A percentile compares a stretch with the other conserved stretches of the same genome.
These are phyloP conservation scores for Ctenicera cuprea DNA, from an alignment of 2,888 invertebrate genomes.

Conservation along the genomic window DNA sequence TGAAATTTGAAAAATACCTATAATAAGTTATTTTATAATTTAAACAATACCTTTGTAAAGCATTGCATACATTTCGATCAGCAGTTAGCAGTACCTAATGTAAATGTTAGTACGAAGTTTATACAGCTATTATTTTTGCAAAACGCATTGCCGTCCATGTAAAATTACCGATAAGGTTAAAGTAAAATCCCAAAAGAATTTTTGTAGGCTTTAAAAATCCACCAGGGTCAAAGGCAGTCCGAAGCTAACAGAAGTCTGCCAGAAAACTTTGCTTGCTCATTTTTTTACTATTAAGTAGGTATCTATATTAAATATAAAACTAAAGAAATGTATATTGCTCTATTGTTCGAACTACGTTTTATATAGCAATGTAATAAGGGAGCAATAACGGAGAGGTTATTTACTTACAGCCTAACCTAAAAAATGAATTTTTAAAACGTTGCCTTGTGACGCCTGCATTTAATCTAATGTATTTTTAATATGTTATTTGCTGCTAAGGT, in stretches of 20 bases:
- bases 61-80: not conserved
- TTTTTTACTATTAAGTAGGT: slow-evolving; percentile 3
- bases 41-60: no score
- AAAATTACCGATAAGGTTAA: slow-evolving; percentile 18
- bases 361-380: slow-evolving; percentile 20
- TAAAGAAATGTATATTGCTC: not conserved
- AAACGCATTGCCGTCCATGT: slow-evolving; percentile 41
- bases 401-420: slow-evolving; percentile 8
- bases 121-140: slow-evolving; percentile 9
- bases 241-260: not conserved
- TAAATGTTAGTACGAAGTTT: not conserved
- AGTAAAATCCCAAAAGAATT: not conserved
- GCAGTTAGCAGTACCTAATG: slow-evolving; percentile 26
- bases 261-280: slow-evolving; percentile 24
- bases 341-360: not conserved
- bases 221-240: slow-evolving; percentile 34
- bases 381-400: slow-evolving; percentile 20
- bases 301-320: not conserved
- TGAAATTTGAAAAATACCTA: no score
- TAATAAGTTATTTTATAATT: no score
- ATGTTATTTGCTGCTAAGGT: slow-evolving; percentile 12
- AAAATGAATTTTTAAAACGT: slow-evolving; percentile 18
- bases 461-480: slow-evolving; percentile 19
- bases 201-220: slow-evolving; percentile 10
- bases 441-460: slow-evolving; percentile 12